Evolutionary conservation across 1,140 invertebrate genomes (phyloP).

Genomic region (Diabrotica undecimpunctata): DNA sequence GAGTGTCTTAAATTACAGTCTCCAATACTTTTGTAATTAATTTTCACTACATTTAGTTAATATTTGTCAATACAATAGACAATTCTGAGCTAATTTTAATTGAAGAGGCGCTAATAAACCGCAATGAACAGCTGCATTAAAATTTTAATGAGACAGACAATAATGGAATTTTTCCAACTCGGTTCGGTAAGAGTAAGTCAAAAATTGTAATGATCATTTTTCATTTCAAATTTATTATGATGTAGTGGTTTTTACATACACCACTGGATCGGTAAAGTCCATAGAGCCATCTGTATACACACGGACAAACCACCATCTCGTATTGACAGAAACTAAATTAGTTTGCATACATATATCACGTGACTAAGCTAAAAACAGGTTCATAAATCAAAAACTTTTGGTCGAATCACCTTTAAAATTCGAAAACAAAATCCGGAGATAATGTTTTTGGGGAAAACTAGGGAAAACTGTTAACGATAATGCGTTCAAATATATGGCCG

Average conservation of each 20-base stretch:
- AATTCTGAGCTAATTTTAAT: no score
- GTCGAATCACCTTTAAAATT: not conserved
- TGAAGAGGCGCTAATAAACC: no score
- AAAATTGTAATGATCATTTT: not conserved
- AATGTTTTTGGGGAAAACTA: not conserved
- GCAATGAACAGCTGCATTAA: no score
- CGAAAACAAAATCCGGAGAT: not conserved
- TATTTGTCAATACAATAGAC: no score
- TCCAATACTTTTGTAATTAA: no score
- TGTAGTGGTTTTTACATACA: not conserved
- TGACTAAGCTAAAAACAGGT: not conserved
- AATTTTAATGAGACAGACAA: no score
- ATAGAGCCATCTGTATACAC: not conserved
- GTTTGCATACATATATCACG: conserved; percentile 2
- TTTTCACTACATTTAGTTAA: no score
- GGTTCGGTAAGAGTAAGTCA: no score
- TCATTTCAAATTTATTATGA: not conserved
- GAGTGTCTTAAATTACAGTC: no score
- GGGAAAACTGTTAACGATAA: not conserved
- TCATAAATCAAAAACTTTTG: not conserved
- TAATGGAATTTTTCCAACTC: no score
- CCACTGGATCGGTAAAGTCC: not conserved
- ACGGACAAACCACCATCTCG: not conserved
- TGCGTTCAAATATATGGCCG: not conserved
- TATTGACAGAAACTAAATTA: conserved; percentile 1